Evolutionary conservation across 2,113 vertebrate genomes (phyloP), one percentile per base, ranked within the genome.

Genomic region (Otis tarda): DNA sequence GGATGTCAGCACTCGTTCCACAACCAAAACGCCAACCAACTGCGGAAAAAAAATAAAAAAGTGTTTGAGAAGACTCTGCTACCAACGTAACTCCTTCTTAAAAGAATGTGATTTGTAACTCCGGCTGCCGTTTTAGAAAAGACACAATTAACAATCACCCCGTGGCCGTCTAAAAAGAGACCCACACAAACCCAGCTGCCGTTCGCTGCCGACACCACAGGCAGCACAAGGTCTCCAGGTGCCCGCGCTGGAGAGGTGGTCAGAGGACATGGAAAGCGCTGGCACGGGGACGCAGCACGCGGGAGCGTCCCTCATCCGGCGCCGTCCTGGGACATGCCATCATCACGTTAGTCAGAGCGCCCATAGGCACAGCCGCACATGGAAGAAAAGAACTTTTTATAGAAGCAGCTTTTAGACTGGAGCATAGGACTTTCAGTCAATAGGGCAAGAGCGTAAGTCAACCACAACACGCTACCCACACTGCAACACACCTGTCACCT

Each of bases 231-330:
- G 73, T 68, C 57, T 63, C 19, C 25, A 27, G 22, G 33, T 24
- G 21, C 31, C 31, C 2, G 1, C 0, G 0, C 33, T 2, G 12
- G n/a, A 63, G 22, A 24, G 17, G 12, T 22, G 53, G 27, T 49
- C 59, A 23, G 69, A 37, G 17, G n/a, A 22, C 22, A 11, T 0
- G 1, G 74, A 20, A 37, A 35, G 0, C 0, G 0, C 9, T n/a
- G 33, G 28, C 2, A 25, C 6, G 41, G 60, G 33, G 33, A 53
- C 10, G 20, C 22, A 86, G 47, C 41, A 57, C 8, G 9, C 0
- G 2, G 63, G 27, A 53, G 1, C 12, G 7, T 13, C 28, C 50
- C 50, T 12, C n/a, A 68, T 47, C 43, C 47, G 61, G 79, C 55
- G 30, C 35, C 30, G 23, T 25, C 56, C 53, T 4, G 28, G 33